Evolutionary conservation across 2,113 vertebrate genomes (phyloP), one percentile per base, ranked within the genome.

Genomic region (Channa argus): DNA sequence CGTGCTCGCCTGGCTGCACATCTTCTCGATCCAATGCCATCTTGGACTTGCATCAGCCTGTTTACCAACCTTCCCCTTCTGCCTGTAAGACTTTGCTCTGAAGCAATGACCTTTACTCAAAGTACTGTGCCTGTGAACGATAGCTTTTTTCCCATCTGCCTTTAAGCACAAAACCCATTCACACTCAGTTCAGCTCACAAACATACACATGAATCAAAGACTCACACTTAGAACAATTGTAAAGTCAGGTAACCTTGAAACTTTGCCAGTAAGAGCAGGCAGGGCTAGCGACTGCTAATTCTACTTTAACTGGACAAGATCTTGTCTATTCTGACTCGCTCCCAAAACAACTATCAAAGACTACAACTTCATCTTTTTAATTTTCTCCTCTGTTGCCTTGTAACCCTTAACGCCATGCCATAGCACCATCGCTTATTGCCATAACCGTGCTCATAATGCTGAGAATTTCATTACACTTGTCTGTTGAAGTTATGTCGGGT

Each of bases 391-490:
- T 86, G 84, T 82, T 84, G 87, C 84, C 63, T 91, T 88, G 81
- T 83, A 82, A 90, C 85, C 87, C 88, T 78, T 74, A 79, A 69
- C 63, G 14, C 50, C 33, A 44, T 14, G 41, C 71, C 79, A 69
- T 69, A 72, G 83, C 81, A 73, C 65, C 82, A 74, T 71, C 68
- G 59, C 87, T 92, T 84, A 93, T 92, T 89, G 91, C 87, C 79
- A 80, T 75, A 84, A 86, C 77, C 12, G 70, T 83, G 85, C 91
- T 84, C 84, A 82, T 86, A 90, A 86, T 79, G 77, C 84, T 85
- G 66, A 70, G 86, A 79, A 89, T 93, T 94, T 92, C 81, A 93
- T 94, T 91, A 91, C 58, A 63, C 84, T 79, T 86, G 90, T 92
- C 91, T 71, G 69, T 70, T 71, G 80, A 91, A 91, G 88, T 94